Evolutionary conservation across 2,888 invertebrate genomes (phyloP), one percentile per base, ranked within the genome.

Genomic region (Ptilodon capucinus): DNA sequence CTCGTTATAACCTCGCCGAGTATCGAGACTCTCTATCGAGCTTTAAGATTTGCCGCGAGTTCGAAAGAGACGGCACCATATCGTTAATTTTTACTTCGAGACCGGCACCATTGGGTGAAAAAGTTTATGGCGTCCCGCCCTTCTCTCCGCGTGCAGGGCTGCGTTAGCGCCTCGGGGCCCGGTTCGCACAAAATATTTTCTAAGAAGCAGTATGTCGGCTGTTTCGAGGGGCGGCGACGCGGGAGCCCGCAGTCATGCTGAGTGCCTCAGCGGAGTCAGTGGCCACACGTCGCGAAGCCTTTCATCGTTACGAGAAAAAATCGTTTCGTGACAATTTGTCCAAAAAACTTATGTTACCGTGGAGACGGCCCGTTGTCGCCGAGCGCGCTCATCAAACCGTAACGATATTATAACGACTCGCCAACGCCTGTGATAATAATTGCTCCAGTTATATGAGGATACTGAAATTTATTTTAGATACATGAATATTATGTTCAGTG

Each of bases 191-290:
- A 79, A 79, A 81, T 80, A 81, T 83, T 84, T 85, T 79, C 79
- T 81, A 84, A 85, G 88, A 83, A 87, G 84, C 84, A 85, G 86
- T 84, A 88, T 86, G 87, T 85, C 88, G 84, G 86, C 74, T 77
- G 79, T 74, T 62, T 67, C 80, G 80, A 86, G 88, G 89, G 89
- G 88, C 86, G 88, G 79, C 89, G 82, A 79, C 85, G 88, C 88
- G 88, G 90, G 90, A 86, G 86, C 86, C 78, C 83, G 86, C 90
- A 91, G 91, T 91, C 91, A 90, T 91, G 91, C 91, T 91, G 91
- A 84, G 91, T 83, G 65, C 74, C 85, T 90, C 90, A 83, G 88
- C 88, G 81, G 81, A 85, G 84, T 71, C 81, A 84, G 82, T 81
- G 90, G 88, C 82, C 85, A 79, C 88, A 88, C 81, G 88, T 81